These are phyloP conservation scores for Theodoxus fluviatilis DNA, from an alignment of 2,888 invertebrate genomes.

Conservation along the genomic window DNA sequence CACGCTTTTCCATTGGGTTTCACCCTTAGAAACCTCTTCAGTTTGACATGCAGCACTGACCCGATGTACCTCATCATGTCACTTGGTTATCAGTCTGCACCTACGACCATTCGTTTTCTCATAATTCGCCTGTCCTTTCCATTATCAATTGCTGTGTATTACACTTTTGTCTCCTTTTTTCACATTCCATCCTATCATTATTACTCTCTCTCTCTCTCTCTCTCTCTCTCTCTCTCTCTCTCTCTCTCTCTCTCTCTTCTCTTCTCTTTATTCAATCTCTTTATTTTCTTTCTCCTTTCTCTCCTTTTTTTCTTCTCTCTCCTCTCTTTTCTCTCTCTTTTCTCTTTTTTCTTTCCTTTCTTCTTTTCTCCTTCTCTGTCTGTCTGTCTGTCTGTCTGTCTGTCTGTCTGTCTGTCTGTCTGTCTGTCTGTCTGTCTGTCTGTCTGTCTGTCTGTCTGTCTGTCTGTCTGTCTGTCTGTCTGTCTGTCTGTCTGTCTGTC, in stretches of 20 bases:
- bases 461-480: constrained; percentile 20
- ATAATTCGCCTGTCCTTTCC: neutral
- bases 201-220: constrained; percentile 20
- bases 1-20: too few species aligned
- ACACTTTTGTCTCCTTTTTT: neutral
- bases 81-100: too few species aligned
- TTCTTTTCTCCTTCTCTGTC: constrained; percentile 11
- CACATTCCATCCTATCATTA: neutral
- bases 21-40: too few species aligned
- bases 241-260: constrained; percentile 25
- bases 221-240: constrained; percentile 23
- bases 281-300: neutral
- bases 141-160: neutral
- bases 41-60: too few species aligned
- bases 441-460: constrained; percentile 25
- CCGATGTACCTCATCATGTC: too few species aligned
- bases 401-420: constrained; percentile 18
- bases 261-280: constrained; percentile 25
- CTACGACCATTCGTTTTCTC: too few species aligned
- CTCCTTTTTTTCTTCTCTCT: neutral
- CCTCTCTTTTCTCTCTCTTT: neutral
- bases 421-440: constrained; percentile 23
- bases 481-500: constrained; percentile 1
- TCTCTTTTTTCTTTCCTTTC: neutral
- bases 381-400: neutral